phyloP scores from a whole-genome alignment of 1,140 invertebrate species.

The Drosophila mauritiana region DNA sequence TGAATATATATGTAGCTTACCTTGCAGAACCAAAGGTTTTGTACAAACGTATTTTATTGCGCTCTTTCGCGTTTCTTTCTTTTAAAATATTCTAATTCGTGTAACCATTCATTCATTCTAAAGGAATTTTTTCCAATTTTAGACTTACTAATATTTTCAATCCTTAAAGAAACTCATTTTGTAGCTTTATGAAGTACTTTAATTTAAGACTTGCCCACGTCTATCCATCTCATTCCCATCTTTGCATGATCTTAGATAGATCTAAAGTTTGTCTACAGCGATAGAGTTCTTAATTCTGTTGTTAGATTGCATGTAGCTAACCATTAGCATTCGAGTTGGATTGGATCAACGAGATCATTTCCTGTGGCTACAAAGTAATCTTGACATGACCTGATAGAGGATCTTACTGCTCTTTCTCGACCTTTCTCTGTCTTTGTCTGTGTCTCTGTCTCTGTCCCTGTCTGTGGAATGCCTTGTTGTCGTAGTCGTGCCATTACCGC shows the following conservation, averaged over 20 bases:
- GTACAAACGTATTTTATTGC: neutral
- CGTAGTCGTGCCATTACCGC: slow-evolving; percentile 37
- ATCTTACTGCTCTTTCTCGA: neutral
- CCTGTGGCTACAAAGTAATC: neutral
- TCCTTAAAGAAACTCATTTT: no score
- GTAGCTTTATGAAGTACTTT: no score
- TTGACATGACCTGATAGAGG: slow-evolving; percentile 7
- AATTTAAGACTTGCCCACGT: no score
- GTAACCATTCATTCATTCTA: neutral
- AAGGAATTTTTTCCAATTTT: neutral
- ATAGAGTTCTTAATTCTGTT: neutral
- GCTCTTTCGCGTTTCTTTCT: neutral
- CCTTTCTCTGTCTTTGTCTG: slow-evolving; percentile 11
- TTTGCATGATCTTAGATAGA: slow-evolving; percentile 9
- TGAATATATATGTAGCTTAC: no score
- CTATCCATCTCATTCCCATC: neutral
- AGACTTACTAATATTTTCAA: no score
- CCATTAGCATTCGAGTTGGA: neutral
- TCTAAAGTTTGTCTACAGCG: neutral
- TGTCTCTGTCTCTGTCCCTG: slow-evolving; percentile 20
- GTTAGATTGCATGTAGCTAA: slow-evolving; percentile 4
- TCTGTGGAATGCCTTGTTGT: slow-evolving; percentile 49
- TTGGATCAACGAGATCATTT: neutral
- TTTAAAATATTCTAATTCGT: neutral
- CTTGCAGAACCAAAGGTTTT: neutral